Conservation (phyloP, 2,113 vertebrate species). For the Lanius collurio region DNA sequence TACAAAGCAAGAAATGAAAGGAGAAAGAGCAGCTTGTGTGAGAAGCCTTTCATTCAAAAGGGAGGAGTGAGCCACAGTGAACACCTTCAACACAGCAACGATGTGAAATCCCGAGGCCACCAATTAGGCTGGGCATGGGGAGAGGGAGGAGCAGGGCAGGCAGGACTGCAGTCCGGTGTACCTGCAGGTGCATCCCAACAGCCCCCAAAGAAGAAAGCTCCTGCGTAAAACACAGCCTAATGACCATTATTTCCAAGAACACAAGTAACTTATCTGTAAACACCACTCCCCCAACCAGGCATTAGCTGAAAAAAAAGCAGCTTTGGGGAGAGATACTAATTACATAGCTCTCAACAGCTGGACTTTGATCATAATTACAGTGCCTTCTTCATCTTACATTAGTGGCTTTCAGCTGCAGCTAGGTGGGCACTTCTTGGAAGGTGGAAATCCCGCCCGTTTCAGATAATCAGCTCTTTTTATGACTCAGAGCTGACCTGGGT, state of each 20-base stretch:
- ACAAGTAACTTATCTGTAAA: constrained; percentile 61
- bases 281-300: constrained; percentile 28
- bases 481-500: not conserved
- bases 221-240: constrained; percentile 1
- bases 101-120: not conserved
- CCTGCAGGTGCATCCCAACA: constrained; percentile 38
- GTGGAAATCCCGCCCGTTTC: constrained; percentile 3
- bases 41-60: constrained; percentile 14
- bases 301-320: not conserved
- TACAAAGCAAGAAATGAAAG: constrained; percentile 31
- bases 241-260: constrained; percentile 54
- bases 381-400: constrained; percentile 1
- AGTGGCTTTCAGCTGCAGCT: constrained; percentile 28
- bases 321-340: constrained; percentile 47
- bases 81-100: not conserved
- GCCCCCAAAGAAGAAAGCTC: not conserved
- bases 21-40: not conserved
- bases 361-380: constrained; percentile 70
- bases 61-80: not conserved
- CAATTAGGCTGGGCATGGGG: not conserved
- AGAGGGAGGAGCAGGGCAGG: not conserved
- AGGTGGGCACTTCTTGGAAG: constrained; percentile 33
- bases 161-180: not conserved
- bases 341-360: constrained; percentile 28
- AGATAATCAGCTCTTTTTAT: not conserved